Conservation (phyloP, 2,888 invertebrate genomes). For the Hymenopus coronatus region DNA sequence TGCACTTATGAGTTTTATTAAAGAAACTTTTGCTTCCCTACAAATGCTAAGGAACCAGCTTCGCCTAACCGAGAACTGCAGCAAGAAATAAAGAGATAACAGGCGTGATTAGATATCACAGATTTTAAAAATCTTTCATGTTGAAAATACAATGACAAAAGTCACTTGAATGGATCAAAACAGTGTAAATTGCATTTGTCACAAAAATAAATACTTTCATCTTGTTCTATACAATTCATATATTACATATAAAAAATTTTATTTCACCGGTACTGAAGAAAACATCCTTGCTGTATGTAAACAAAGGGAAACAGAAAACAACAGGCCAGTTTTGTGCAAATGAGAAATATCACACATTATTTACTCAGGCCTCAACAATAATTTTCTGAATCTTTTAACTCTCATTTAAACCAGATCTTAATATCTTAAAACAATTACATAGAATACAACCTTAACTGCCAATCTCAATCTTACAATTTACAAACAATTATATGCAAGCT, state of each 20-base stretch:
- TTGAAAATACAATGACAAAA: conserved; percentile 3
- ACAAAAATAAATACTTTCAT: conserved; percentile 15
- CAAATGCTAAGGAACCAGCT: neutral
- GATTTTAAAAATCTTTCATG: neutral
- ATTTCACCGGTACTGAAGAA: neutral
- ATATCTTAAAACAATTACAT: neutral
- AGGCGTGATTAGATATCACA: neutral
- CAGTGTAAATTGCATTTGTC: conserved; percentile 15
- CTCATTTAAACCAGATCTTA: conserved; percentile 14
- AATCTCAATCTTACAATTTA: neutral
- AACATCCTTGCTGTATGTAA: neutral
- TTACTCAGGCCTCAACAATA: neutral
- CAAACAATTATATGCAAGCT: neutral
- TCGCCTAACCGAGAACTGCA: neutral
- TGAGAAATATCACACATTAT: neutral
- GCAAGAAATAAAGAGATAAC: neutral
- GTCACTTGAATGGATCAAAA: conserved; percentile 3
- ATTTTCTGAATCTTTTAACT: neutral
- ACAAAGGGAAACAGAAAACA: neutral
- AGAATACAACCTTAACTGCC: neutral
- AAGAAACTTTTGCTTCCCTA: neutral
- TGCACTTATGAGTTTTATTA: neutral
- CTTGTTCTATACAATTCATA: neutral
- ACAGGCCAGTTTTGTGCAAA: neutral
- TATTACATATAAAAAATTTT: neutral